A percentile compares a stretch with the other conserved stretches of the same genome.
Evolutionary conservation across 92 coral and sea anemone genomes (phyloP).

Genomic region (Pocillopora grandis): DNA sequence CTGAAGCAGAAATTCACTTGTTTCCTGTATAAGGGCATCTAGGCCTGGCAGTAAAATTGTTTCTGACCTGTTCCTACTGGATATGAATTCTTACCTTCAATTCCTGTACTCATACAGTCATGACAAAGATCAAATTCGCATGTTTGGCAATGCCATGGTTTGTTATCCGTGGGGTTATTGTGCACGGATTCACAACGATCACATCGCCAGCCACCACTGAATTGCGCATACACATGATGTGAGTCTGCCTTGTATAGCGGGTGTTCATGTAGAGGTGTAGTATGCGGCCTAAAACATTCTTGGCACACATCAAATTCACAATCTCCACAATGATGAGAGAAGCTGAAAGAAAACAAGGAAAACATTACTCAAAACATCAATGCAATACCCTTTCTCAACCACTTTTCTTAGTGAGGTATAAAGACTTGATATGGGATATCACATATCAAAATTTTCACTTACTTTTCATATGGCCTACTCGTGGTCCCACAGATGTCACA

Average conservation of each 20-base stretch:
- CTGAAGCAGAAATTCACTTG: too few relatives aligned
- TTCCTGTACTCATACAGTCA: slow-evolving; percentile 55
- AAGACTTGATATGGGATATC: not conserved
- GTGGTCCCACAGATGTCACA: slow-evolving; percentile 81
- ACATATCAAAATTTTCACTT: not conserved
- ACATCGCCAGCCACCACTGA: slow-evolving; percentile 92
- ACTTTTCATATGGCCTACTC: slow-evolving; percentile 80
- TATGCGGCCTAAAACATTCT: slow-evolving; percentile 66
- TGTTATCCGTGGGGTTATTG: slow-evolving; percentile 44
- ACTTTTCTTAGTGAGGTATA: not conserved
- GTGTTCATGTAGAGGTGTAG: slow-evolving; percentile 69
- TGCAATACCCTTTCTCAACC: not conserved
- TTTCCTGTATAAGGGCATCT: too few relatives aligned
- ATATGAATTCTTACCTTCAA: slow-evolving; percentile 14
- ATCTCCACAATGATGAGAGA: slow-evolving; percentile 71
- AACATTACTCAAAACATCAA: not conserved
- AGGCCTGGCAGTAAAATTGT: too few relatives aligned
- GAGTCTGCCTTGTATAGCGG: slow-evolving; percentile 80
- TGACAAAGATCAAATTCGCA: slow-evolving; percentile 89
- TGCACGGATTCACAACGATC: slow-evolving; percentile 77
- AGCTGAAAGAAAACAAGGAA: slow-evolving; percentile 45
- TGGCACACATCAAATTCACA: slow-evolving; percentile 90
- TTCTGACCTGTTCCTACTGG: too few relatives aligned
- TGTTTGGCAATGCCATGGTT: slow-evolving; percentile 83
- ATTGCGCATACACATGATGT: slow-evolving; percentile 62